Evolutionary conservation across 2,888 invertebrate species (phyloP).

Genomic region (Biston betularia): DNA sequence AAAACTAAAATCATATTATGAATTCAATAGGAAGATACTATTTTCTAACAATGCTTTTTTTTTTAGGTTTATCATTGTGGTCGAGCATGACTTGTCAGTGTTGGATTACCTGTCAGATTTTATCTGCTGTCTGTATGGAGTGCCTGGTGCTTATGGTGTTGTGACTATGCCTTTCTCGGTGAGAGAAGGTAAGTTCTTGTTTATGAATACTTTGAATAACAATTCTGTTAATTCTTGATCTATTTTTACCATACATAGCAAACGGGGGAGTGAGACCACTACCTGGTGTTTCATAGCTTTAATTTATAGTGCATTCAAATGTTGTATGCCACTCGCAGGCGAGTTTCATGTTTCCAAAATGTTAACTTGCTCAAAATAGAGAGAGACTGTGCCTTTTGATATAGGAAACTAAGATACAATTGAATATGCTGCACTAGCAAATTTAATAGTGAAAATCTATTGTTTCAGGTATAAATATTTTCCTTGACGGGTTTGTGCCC

Average conservation of each 20-base stretch:
- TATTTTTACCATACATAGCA: too few relatives aligned
- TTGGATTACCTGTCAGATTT: constrained; percentile 99
- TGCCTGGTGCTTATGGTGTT: constrained; percentile 99
- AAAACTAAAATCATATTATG: too few relatives aligned
- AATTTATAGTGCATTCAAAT: neutral
- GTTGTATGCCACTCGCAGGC: too few relatives aligned
- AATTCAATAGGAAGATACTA: too few relatives aligned
- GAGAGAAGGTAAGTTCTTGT: constrained; percentile 92
- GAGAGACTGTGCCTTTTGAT: too few relatives aligned
- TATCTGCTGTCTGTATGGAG: constrained; percentile 99
- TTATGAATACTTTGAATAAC: neutral
- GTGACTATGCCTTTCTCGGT: constrained; percentile 99
- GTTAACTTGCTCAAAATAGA: too few relatives aligned
- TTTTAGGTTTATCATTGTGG: constrained; percentile 97
- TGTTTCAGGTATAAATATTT: constrained; percentile 96
- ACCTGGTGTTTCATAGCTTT: too few relatives aligned
- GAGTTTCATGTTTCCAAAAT: too few relatives aligned
- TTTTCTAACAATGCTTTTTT: constrained; percentile 26
- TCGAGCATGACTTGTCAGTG: constrained; percentile 99
- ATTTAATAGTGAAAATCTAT: neutral
- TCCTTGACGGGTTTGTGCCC: constrained; percentile 99
- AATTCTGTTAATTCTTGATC: too few relatives aligned
- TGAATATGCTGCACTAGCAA: neutral
- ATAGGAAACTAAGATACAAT: neutral
- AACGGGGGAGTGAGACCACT: too few relatives aligned